Base-by-base conservation (phyloP, 64 coral and sea anemone genomes). In the Pachyseris speciosa region DNA sequence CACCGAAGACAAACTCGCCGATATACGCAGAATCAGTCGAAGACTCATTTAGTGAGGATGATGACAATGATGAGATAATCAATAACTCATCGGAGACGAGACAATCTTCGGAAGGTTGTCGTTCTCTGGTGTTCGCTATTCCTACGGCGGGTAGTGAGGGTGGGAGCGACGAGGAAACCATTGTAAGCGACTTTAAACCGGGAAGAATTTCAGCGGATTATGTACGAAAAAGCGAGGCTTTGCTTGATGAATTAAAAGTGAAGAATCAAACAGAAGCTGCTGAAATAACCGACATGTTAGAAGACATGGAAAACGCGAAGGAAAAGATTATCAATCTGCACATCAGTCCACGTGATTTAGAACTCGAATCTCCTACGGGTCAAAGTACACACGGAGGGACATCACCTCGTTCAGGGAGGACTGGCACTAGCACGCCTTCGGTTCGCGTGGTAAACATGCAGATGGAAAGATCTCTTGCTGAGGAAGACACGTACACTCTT, bases 171-270 rank as follows among this genome's bases (percentile, higher is more conserved):
- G 88, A 90, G 7, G 86, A 89, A 67, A 9, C 15, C 43, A 10
- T 22, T 61, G 9, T 8, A 20, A 63, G 52, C n/a, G 51, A 61
- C 1, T 81, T 81, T 10, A 61, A 81, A 37, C 16, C 51, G 10
- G 77, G 77, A 24, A 58, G 64, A 31, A 39, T 85, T 27, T 92
- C 89, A 20, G 67, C 89, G 31, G 89, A 92, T 84, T 92, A 92
- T 50, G 79, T 92, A 19, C 67, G 58, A 15, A 84, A 74, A 67
- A 92, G 89, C 19, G 79, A 83, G 26, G 17, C 24, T 10, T 32
- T 92, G 13, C 79, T 92, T 22, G 37, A 84, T 24, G 68, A 92
- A 47, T 25, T 92, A 30, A 27, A 48, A 13, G 36, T 33, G n/a
- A 92, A 75, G 33, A 80, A 74, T 42, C 74, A 72, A 74, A 24